Evolutionary conservation across 2,797 vertebrate genomes (phyloP).

Genomic region (Gadopsis bispinosus): DNA sequence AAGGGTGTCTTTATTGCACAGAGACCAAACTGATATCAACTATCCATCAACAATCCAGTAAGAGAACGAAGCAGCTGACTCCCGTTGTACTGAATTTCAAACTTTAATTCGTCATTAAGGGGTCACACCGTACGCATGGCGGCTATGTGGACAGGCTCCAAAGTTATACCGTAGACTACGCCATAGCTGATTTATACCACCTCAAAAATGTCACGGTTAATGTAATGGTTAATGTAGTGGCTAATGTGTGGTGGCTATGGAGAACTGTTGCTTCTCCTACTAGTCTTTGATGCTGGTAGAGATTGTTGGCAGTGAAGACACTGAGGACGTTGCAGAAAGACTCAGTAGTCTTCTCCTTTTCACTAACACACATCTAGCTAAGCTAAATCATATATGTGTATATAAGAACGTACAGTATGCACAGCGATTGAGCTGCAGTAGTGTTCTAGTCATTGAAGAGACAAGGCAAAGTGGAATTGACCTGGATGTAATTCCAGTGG

Average conservation of each 20-base stretch:
- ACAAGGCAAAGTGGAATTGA: background rate
- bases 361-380: background rate
- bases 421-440: background rate
- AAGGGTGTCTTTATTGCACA: background rate
- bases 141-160: background rate
- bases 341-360: background rate
- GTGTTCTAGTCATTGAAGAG: background rate
- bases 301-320: background rate
- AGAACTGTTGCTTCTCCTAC: no score
- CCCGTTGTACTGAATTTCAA: background rate
- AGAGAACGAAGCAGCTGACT: no score
- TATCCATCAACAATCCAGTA: background rate
- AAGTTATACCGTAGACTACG: background rate
- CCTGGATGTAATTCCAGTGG: background rate
- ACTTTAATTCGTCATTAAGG: background rate
- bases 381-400: background rate
- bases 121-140: background rate
- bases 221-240: background rate
- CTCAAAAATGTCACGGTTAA: background rate
- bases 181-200: background rate
- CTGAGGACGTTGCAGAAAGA: background rate
- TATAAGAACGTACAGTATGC: slow-evolving; percentile 1
- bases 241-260: background rate
- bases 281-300: background rate
- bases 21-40: background rate